These are phyloP conservation scores for Glomeris maerens DNA, from an alignment of 1,140 invertebrate species.

Conservation along the genomic window DNA sequence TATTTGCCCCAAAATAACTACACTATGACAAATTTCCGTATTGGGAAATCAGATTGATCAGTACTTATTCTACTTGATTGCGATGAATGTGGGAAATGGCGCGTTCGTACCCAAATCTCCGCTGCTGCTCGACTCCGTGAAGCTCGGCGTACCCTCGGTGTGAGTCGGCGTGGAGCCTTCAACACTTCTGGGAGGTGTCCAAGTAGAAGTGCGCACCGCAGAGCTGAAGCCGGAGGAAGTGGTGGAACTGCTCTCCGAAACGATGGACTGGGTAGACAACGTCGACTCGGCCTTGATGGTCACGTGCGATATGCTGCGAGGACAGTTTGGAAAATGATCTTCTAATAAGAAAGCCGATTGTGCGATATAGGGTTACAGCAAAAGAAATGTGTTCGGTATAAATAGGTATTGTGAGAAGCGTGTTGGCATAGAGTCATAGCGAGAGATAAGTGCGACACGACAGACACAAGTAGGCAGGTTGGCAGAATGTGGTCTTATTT, in stretches of 20 bases:
- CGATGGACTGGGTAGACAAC: slow-evolving; percentile 14
- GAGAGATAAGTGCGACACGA: too few relatives aligned
- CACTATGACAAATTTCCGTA: slow-evolving; percentile 15
- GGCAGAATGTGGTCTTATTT: too few relatives aligned
- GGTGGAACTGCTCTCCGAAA: slow-evolving; percentile 17
- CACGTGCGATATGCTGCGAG: slow-evolving; percentile 18
- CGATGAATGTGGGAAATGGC: slow-evolving; percentile 1
- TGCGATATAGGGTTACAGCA: too few relatives aligned
- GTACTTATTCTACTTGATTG: slow-evolving; percentile 14
- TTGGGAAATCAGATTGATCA: slow-evolving; percentile 14
- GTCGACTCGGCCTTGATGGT: slow-evolving; percentile 20
- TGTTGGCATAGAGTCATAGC: too few relatives aligned
- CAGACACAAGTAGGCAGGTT: too few relatives aligned
- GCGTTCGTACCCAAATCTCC: slow-evolving; percentile 62
- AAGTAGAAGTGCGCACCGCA: slow-evolving; percentile 44
- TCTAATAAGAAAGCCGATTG: too few relatives aligned
- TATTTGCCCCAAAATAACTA: slow-evolving; percentile 8
- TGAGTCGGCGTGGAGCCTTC: slow-evolving; percentile 87
- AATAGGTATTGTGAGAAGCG: too few relatives aligned
- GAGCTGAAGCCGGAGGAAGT: slow-evolving; percentile 38
- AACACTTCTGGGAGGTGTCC: slow-evolving; percentile 74
- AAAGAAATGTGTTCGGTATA: too few relatives aligned
- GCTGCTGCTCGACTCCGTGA: slow-evolving; percentile 88
- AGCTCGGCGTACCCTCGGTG: slow-evolving; percentile 94
- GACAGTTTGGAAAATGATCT: too few relatives aligned